Evolutionary conservation across 2,797 vertebrate species (phyloP), one percentile per base, ranked within the genome.

Genomic region (Coilia nasus): DNA sequence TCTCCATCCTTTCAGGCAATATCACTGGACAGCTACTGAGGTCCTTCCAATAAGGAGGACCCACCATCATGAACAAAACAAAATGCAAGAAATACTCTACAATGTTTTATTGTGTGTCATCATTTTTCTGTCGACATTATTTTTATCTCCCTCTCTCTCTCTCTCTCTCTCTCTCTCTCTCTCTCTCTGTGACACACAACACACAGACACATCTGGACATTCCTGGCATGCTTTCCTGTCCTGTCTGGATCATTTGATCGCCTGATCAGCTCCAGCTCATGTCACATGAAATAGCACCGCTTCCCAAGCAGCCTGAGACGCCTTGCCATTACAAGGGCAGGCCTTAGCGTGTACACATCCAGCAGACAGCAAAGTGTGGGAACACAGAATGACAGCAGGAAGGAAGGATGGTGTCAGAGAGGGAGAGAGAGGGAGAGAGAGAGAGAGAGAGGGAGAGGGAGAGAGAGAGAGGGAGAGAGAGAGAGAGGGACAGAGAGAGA

Each of bases 311-410:
- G 60, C 60, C 60, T 25, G 19, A 25, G 28, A 1, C 80, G 87
- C 60, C 84, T 35, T 46, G 88, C 87, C 88, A 90, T 89, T 31
- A 23, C 67, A 75, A 75, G 67, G 28, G 31, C 28, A 75, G 28
- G 28, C 62, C 23, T 12, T 12, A 75, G 35, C 67, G 35, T 31
- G 15, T 17, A 75, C 35, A 41, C 31, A 41, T 15, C 67, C 67
- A 75, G 35, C 67, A 75, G 12, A 35, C 28, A 35, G 31, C 67
- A 35, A 75, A 75, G 35, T 75, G 67, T 75, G 67, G 67, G 67
- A 75, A 75, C 67, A 17, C 28, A 75, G 28, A 75, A 28, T 35
- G 67, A 75, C 28, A 75, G 67, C 57, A 81, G 81, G 46, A 11
- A 81, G 81, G 46, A 11, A 81, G 81, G 71, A 54, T 54, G 82